phyloP scores from a whole-genome alignment of 2,888 invertebrate species.

The Conomelus anceps region DNA sequence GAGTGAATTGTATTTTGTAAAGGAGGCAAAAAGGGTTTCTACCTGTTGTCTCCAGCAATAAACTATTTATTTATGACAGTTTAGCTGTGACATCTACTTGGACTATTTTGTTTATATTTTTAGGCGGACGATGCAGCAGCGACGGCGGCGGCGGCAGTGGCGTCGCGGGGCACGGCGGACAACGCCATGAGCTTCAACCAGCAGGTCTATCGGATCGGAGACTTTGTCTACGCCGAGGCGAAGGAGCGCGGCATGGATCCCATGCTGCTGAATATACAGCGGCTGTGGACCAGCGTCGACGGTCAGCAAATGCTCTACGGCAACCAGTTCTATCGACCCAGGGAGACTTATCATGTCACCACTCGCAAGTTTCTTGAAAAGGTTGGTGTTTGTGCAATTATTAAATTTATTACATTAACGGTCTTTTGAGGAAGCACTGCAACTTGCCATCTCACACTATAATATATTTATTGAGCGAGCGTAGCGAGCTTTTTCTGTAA shows the following conservation, averaged over 20 bases:
- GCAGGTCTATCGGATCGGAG: slow-evolving; percentile 46
- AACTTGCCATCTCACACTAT: too few relatives aligned
- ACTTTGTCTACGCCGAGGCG: slow-evolving; percentile 69
- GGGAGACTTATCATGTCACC: slow-evolving; percentile 92
- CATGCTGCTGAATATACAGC: slow-evolving; percentile 79
- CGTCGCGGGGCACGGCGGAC: slow-evolving; percentile 39
- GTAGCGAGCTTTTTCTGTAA: too few relatives aligned
- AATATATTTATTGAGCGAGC: too few relatives aligned
- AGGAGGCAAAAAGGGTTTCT: too few relatives aligned
- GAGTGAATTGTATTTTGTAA: too few relatives aligned
- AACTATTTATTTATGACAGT: too few relatives aligned
- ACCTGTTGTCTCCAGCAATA: too few relatives aligned
- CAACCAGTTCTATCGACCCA: slow-evolving; percentile 85
- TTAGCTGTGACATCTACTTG: too few relatives aligned
- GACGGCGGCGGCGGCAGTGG: neutral
- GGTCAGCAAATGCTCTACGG: slow-evolving; percentile 84
- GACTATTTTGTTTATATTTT: too few relatives aligned
- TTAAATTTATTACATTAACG: too few relatives aligned
- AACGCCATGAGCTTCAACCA: slow-evolving; percentile 66
- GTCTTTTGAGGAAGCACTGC: too few relatives aligned
- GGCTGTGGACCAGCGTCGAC: slow-evolving; percentile 77
- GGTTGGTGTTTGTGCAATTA: slow-evolving; percentile 34
- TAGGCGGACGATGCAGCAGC: too few relatives aligned
- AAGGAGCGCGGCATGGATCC: slow-evolving; percentile 60
- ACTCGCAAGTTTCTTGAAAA: slow-evolving; percentile 93